Evolutionary conservation across 1,140 invertebrate species (phyloP), one percentile per base, ranked within the genome.

Genomic region (Eumeta japonica): DNA sequence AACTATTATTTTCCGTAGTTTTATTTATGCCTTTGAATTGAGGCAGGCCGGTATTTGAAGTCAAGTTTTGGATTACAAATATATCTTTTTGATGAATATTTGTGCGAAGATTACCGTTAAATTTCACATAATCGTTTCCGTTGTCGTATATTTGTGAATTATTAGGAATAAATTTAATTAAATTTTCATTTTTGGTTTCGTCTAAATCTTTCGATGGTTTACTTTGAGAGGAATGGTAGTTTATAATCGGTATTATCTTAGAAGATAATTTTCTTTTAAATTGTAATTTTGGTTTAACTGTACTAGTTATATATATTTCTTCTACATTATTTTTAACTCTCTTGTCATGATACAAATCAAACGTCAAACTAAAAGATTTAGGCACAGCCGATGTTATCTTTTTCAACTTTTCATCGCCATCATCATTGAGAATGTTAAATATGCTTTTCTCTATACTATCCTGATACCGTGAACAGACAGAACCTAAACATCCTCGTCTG

Each of bases 301-400:
- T 38, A 11, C 65, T 70, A 9, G 63, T 73, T 28, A 70, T 42
- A 38, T 64, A 66, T 14, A 68, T 62, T 41, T 63, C 57, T 31
- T 60, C 46, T 18, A 14, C 37, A 19, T 13, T n/a, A 35, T 37
- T 46, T 14, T 35, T 28, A 31, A 34, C 31, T 33, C 32, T 13
- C 37, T 49, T 43, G 14, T 54, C 5, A 3, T 58, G 60, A 47
- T 43, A 52, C 35, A 62, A 46, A 44, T 63, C 58, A 11, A 63
- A 38, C 51, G 58, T 55, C 11, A 65, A 51, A 33, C 55, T 61
- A 32, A 63, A 58, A 24, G 50, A 52, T 41, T 59, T 57, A 4
- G 49, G 33, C 20, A 7, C n/a, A 7, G 5, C 20, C n/a, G n/a
- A n/a, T n/a, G n/a, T n/a, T 24, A 24, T 7, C 20, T 24, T 24